phyloP scores from a whole-genome alignment of 2,888 invertebrate genomes.

The Synergus umbraculus region DNA sequence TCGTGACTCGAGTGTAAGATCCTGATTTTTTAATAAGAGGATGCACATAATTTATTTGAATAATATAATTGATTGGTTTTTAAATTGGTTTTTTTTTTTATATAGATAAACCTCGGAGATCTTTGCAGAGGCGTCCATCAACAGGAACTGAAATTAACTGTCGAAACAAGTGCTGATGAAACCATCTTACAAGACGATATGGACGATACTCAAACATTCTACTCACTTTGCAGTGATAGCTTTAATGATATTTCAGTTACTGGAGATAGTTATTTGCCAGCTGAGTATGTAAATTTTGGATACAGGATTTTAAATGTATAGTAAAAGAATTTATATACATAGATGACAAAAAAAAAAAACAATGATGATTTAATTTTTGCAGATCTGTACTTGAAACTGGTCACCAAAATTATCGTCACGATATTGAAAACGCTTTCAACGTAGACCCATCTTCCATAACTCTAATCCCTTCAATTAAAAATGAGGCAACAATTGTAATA shows the following conservation, averaged over 20 bases:
- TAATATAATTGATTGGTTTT: background rate
- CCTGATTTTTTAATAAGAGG: background rate
- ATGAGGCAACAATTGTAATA: constrained; percentile 19
- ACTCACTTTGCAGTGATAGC: constrained; percentile 71
- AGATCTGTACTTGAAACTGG: constrained; percentile 6
- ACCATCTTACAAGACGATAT: constrained; percentile 71
- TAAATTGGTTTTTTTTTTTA: background rate
- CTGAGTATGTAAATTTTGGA: constrained; percentile 57
- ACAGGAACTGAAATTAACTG: constrained; percentile 71
- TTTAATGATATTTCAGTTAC: constrained; percentile 65
- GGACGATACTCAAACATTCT: constrained; percentile 72
- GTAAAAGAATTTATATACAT: too few species aligned
- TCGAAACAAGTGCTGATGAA: constrained; percentile 72
- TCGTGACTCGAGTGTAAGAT: constrained; percentile 70
- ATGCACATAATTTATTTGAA: constrained; percentile 11
- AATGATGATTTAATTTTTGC: background rate
- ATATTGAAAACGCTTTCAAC: background rate
- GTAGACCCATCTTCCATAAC: background rate
- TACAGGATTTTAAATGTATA: background rate
- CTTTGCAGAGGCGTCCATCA: constrained; percentile 71
- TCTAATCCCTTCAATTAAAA: background rate
- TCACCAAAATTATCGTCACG: background rate
- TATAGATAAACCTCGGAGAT: constrained; percentile 70
- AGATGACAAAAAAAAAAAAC: too few species aligned
- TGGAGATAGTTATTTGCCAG: constrained; percentile 69